phyloP scores from a whole-genome alignment of 23 tunicate species.

The Ciona savignyi region DNA sequence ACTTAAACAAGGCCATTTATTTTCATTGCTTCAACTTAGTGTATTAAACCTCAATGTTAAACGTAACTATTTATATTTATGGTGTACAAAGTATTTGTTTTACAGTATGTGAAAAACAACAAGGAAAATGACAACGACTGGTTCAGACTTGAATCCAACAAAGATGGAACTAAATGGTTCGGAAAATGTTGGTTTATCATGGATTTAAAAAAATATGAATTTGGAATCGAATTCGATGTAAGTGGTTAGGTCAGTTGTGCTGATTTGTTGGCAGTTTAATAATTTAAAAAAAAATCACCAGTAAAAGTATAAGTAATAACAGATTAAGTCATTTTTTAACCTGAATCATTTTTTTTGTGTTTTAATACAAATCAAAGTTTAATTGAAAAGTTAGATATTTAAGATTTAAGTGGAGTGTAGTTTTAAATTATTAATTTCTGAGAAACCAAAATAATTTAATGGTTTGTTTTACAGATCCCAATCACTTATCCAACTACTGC shows the following conservation, averaged over 20 bases:
- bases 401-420: no score
- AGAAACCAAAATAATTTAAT: no score
- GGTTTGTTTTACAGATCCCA: constrained; percentile 32
- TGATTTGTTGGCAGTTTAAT: not conserved
- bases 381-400: no score
- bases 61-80: no score
- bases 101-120: constrained; percentile 89
- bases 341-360: no score
- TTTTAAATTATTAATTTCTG: no score
- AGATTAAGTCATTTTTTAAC: not conserved
- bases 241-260: constrained; percentile 1
- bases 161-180: constrained; percentile 95
- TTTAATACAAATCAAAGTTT: no score
- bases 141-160: constrained; percentile 96
- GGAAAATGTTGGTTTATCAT: constrained; percentile 95
- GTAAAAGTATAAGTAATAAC: not conserved
- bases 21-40: no score
- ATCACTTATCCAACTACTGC: constrained; percentile 94
- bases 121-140: constrained; percentile 95
- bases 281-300: not conserved
- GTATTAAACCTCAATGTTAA: no score
- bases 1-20: no score
- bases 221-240: constrained; percentile 94
- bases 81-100: no score
- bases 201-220: constrained; percentile 82